These are phyloP conservation scores for Blastobasis lacticolella DNA, from an alignment of 2,888 invertebrate species.

Conservation along the genomic window DNA sequence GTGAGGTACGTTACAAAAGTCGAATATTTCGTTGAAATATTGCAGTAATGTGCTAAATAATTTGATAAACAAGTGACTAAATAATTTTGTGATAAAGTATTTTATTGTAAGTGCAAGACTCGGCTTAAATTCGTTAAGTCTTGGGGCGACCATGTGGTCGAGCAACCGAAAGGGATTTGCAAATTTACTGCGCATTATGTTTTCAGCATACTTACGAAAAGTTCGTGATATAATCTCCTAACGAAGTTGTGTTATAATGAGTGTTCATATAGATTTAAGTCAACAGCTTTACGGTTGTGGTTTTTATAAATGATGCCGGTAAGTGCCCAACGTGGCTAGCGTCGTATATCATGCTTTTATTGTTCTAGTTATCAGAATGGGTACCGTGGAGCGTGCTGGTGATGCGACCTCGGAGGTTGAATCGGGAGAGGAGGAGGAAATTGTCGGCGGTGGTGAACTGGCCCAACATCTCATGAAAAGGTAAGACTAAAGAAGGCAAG, in stretches of 20 bases:
- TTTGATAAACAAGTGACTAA: neutral
- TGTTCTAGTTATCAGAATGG: conserved; percentile 70
- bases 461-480: conserved; percentile 60
- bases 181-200: conserved; percentile 64
- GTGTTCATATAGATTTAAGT: conserved; percentile 10
- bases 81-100: conserved; percentile 14
- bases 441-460: conserved; percentile 67
- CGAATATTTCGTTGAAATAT: conserved; percentile 23
- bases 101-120: conserved; percentile 19
- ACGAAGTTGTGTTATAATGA: conserved; percentile 13
- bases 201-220: conserved; percentile 24
- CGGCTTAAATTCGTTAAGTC: conserved; percentile 19
- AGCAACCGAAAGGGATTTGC: conserved; percentile 35
- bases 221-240: conserved; percentile 11
- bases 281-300: conserved; percentile 9
- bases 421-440: conserved; percentile 78
- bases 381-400: conserved; percentile 78
- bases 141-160: conserved; percentile 61
- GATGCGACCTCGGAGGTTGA: conserved; percentile 79
- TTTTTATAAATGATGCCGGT: conserved; percentile 33
- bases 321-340: conserved; percentile 58
- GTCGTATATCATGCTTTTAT: conserved; percentile 29
- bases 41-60: no score
- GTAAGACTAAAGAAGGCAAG: conserved; percentile 24
- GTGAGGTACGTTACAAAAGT: conserved; percentile 54